phyloP scores from a whole-genome alignment of 2,113 vertebrate species.

The Dunckerocampus dactyliophorus region DNA sequence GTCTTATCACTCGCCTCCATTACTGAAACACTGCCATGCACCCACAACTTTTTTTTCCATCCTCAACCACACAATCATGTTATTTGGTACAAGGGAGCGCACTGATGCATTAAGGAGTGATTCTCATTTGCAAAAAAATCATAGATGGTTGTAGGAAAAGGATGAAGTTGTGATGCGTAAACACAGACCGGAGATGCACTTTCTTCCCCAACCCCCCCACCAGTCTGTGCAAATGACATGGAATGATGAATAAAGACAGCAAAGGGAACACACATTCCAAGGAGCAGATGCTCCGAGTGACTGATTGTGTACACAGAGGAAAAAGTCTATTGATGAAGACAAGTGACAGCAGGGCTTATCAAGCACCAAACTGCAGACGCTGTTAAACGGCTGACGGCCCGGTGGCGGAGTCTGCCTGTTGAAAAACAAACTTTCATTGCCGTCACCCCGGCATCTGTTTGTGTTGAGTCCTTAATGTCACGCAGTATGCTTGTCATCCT shows the following conservation, averaged over 20 bases:
- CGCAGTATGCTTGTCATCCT: constrained; percentile 9
- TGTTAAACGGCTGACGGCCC: constrained; percentile 38
- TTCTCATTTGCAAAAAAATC: constrained; percentile 17
- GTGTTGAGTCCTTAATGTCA: constrained; percentile 28
- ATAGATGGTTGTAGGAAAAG: constrained; percentile 1
- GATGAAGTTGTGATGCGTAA: background rate
- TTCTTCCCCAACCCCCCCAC: background rate
- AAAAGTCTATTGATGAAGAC: constrained; percentile 29
- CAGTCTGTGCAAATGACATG: constrained; percentile 7
- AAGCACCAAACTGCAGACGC: constrained; percentile 36
- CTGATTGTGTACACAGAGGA: constrained; percentile 35
- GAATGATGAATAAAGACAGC: constrained; percentile 9
- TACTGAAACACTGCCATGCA: constrained; percentile 2
- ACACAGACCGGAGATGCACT: background rate
- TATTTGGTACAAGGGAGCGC: constrained; percentile 15
- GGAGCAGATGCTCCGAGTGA: constrained; percentile 44
- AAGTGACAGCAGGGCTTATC: constrained; percentile 11
- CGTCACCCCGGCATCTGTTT: constrained; percentile 50
- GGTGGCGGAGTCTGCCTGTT: constrained; percentile 19
- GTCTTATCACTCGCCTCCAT: constrained; percentile 24
- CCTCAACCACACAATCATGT: constrained; percentile 36
- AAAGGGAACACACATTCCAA: constrained; percentile 21
- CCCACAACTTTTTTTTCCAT: constrained; percentile 22
- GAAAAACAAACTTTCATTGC: constrained; percentile 20
- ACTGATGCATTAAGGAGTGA: constrained; percentile 19